Conservation (phyloP, 2,113 vertebrate species). For the Gadus macrocephalus region DNA sequence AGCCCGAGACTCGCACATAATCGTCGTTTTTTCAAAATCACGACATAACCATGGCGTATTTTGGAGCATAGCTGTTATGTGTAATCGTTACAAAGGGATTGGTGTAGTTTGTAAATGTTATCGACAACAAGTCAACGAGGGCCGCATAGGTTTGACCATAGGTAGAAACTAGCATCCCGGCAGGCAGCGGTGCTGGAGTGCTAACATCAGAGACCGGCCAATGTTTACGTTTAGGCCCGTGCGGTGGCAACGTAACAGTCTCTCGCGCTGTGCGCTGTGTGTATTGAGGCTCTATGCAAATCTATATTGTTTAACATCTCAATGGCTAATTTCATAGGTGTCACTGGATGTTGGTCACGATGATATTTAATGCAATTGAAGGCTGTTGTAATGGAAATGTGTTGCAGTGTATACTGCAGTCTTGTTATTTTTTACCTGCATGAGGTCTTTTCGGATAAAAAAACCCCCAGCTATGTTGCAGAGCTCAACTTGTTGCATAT, state of each 20-base stretch:
- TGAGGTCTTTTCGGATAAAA: neutral
- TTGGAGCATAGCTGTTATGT: neutral
- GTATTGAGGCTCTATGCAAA: too few species aligned
- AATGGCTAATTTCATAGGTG: too few species aligned
- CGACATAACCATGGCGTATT: too few species aligned
- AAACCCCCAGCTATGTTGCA: neutral
- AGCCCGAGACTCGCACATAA: conserved; percentile 9
- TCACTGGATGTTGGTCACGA: too few species aligned
- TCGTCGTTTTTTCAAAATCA: too few species aligned
- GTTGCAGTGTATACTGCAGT: too few species aligned
- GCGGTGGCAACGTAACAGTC: neutral
- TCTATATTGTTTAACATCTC: too few species aligned
- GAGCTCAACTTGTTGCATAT: conserved; percentile 38
- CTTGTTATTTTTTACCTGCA: neutral
- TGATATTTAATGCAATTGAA: too few species aligned
- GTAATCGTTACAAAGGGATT: neutral
- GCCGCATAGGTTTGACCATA: conserved; percentile 47
- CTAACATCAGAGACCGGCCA: conserved; percentile 31
- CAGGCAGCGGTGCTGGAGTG: conserved; percentile 49
- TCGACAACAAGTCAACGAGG: conserved; percentile 29
- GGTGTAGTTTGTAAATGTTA: conserved; percentile 15
- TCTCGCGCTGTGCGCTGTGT: too few species aligned
- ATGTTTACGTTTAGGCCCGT: conserved; percentile 46
- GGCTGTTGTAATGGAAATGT: too few species aligned
- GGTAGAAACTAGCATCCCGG: conserved; percentile 55